Evolutionary conservation across 1,140 invertebrate species (phyloP), one percentile per base, ranked within the genome.

Genomic region (Papilio machaon): DNA sequence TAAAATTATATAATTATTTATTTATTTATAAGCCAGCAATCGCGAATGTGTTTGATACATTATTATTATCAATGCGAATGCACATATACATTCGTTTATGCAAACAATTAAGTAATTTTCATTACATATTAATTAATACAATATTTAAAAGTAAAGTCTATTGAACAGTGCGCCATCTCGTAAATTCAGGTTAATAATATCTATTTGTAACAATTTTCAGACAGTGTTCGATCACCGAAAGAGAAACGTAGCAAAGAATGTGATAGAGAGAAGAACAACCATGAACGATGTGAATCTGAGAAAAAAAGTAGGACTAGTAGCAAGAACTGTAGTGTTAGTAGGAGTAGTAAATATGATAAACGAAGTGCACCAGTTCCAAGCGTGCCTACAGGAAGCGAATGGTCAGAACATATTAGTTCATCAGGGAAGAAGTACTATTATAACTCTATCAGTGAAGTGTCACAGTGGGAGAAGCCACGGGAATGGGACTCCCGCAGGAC

Each of bases 391-490:
- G 89, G 88, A 81, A 98, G 98, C 87, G 98, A 99, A 95, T 99
- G 99, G 99, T 98, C 98, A 83, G 98, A 99, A 95, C 98, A 99
- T 94, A 97, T 99, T 89, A 99, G 98, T 96, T 99, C 98, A 79
- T 98, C 98, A 23, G 98, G 98, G 81, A 95, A 96, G 94, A 98
- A 98, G 95, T 99, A 99, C 97, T 99, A 99, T 95, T 99, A 99
- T 95, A 99, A 99, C 95, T 98, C 97, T 95, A 98, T 98, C 95
- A 99, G 98, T 86, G 98, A 99, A 96, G 97, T 99, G 83, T 99
- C 99, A 85, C 98, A 99, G 93, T 99, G 99, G 99, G 98, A 99
- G 92, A 99, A 99, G 93, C 99, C 99, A 85, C 96, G 98, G 90
- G 98, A 99, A 95, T 99, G 98, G 98, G 92, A 95, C 88, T 86